phyloP scores from a whole-genome alignment of 2,113 vertebrate species.

The Channa maculata region DNA sequence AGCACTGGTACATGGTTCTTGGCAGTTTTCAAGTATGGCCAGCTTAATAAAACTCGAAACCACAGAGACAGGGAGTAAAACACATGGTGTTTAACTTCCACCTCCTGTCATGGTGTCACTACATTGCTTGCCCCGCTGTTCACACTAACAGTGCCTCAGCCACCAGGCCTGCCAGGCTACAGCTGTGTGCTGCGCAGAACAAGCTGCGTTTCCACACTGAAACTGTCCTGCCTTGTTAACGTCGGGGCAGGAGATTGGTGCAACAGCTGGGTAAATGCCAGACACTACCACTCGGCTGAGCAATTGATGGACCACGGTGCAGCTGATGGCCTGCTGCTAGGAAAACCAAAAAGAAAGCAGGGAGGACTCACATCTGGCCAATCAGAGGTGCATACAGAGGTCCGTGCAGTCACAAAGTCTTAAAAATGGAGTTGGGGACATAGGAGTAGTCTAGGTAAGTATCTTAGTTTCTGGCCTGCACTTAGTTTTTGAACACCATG shows the following conservation, averaged over 20 bases:
- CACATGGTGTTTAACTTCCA: constrained; percentile 48
- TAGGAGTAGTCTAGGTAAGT: background rate
- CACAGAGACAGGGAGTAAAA: constrained; percentile 38
- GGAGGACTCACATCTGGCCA: constrained; percentile 36
- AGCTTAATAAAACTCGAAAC: constrained; percentile 39
- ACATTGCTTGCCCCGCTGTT: constrained; percentile 53
- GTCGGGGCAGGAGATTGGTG: constrained; percentile 43
- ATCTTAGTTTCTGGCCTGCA: background rate
- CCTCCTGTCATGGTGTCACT: constrained; percentile 56
- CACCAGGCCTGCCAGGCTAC: constrained; percentile 35
- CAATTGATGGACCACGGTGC: constrained; percentile 21
- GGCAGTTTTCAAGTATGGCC: constrained; percentile 53
- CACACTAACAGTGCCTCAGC: constrained; percentile 33
- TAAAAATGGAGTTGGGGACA: constrained; percentile 35
- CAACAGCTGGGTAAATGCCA: constrained; percentile 64
- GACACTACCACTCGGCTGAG: constrained; percentile 40
- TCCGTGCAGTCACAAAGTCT: constrained; percentile 27
- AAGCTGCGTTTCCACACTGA: constrained; percentile 39
- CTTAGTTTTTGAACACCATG: constrained; percentile 31
- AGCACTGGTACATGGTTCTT: constrained; percentile 49
- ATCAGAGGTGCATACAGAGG: constrained; percentile 69
- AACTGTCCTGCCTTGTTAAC: constrained; percentile 59
- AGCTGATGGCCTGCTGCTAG: constrained; percentile 42
- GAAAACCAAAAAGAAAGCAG: constrained; percentile 29
- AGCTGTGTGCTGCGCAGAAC: constrained; percentile 41